Conservation (phyloP, 2,113 vertebrate genomes). For the Pelecanoides urinatrix region DNA sequence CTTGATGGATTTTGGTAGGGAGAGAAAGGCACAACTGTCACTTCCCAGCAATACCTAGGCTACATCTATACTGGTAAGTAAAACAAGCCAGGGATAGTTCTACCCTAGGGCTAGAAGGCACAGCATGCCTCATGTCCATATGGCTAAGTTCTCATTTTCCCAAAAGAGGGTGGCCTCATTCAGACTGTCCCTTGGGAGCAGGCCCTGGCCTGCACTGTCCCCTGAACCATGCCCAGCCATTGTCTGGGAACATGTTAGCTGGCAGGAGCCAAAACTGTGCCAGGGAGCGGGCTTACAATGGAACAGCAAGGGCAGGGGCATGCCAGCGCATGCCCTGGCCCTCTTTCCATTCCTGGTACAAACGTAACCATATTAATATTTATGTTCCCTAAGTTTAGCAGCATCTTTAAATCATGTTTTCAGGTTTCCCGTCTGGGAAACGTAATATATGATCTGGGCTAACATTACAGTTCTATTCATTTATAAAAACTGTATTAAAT, state of each 20-base stretch:
- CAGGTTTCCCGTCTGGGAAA: not conserved
- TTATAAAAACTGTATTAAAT: not conserved
- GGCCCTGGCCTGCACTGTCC: not conserved
- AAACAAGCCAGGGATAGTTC: not conserved
- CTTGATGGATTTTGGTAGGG: not conserved
- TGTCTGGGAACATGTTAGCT: conserved; percentile 30
- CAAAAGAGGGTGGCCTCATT: conserved; percentile 22
- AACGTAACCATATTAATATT: not conserved
- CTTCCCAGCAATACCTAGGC: not conserved
- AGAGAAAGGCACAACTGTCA: not conserved
- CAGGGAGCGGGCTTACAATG: not conserved
- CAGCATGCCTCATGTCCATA: not conserved
- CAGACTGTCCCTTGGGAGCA: not conserved
- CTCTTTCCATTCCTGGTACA: not conserved
- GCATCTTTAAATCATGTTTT: not conserved
- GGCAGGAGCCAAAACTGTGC: conserved; percentile 1
- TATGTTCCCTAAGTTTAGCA: not conserved
- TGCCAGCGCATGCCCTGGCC: not conserved
- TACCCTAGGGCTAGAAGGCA: not conserved
- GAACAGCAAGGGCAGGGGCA: not conserved
- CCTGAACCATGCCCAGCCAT: conserved; percentile 36
- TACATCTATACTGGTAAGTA: not conserved
- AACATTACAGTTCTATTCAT: not conserved
- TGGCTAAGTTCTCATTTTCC: not conserved
- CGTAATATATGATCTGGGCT: not conserved